These are phyloP conservation scores for Apaloderma vittatum DNA, from an alignment of 2,113 vertebrate genomes.

Conservation along the genomic window DNA sequence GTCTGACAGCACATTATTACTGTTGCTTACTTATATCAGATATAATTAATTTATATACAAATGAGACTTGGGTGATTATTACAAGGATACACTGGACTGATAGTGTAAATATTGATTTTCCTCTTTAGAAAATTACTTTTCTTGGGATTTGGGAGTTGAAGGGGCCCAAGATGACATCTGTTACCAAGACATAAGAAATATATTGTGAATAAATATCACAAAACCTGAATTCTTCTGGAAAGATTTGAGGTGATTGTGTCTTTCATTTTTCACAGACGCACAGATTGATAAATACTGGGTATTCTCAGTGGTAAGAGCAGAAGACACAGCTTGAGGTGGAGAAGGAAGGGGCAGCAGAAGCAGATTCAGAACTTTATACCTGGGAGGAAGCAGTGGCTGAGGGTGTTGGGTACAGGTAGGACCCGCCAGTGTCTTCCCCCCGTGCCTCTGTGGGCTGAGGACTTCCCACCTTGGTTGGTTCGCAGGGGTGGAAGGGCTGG, in stretches of 20 bases:
- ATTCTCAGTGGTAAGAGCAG: neutral
- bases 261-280: neutral
- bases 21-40: neutral
- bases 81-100: neutral
- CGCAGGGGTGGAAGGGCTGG: fast-evolving
- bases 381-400: neutral
- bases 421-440: neutral
- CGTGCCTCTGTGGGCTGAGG: fast-evolving
- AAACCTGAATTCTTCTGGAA: neutral
- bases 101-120: neutral
- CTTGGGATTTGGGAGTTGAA: neutral
- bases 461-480: no score
- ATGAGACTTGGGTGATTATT: neutral
- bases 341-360: neutral
- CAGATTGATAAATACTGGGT: neutral
- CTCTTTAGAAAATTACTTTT: neutral
- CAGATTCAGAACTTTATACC: neutral
- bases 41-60: neutral
- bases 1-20: neutral
- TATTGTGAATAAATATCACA: neutral
- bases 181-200: neutral
- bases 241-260: neutral
- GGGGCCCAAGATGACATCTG: neutral
- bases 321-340: neutral
- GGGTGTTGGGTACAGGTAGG: neutral